Conservation (phyloP, 2,113 vertebrate genomes). For the Paralichthys olivaceus region DNA sequence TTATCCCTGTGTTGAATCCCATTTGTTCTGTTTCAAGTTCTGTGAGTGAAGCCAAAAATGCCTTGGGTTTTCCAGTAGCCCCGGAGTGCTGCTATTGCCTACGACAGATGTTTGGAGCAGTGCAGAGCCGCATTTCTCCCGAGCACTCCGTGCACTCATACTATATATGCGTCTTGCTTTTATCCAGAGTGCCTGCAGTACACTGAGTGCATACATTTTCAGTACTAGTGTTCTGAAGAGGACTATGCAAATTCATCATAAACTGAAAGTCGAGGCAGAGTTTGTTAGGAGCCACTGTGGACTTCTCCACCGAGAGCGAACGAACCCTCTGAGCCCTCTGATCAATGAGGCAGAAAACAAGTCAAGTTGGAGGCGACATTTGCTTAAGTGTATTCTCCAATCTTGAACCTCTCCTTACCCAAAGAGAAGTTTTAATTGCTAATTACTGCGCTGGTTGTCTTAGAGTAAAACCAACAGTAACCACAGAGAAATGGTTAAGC, state of each 20-base stretch:
- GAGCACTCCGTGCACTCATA: slow-evolving; percentile 43
- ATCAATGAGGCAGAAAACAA: slow-evolving; percentile 17
- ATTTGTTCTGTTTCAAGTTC: slow-evolving; percentile 38
- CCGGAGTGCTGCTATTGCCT: slow-evolving; percentile 51
- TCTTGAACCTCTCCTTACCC: slow-evolving; percentile 8
- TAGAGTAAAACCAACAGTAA: not conserved
- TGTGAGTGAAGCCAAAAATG: slow-evolving; percentile 30
- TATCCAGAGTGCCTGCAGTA: slow-evolving; percentile 55
- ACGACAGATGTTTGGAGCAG: slow-evolving; percentile 59
- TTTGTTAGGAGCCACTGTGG: slow-evolving; percentile 10
- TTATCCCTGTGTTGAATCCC: slow-evolving; percentile 40
- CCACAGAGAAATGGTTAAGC: not conserved
- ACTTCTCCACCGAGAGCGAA: not conserved
- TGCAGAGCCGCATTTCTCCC: slow-evolving; percentile 43
- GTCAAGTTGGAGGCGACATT: slow-evolving; percentile 29
- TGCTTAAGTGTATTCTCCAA: slow-evolving; percentile 20
- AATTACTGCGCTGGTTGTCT: not conserved
- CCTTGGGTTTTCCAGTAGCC: slow-evolving; percentile 48
- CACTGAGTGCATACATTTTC: slow-evolving; percentile 20
- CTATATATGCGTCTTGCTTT: slow-evolving; percentile 65
- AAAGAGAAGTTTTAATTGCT: slow-evolving; percentile 17
- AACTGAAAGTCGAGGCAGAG: not conserved
- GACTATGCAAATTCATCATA: slow-evolving; percentile 32
- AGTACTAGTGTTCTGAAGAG: slow-evolving; percentile 15
- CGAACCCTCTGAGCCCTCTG: not conserved